These are phyloP conservation scores for Netelia inedita DNA, from an alignment of 2,888 invertebrate species.

Conservation along the genomic window DNA sequence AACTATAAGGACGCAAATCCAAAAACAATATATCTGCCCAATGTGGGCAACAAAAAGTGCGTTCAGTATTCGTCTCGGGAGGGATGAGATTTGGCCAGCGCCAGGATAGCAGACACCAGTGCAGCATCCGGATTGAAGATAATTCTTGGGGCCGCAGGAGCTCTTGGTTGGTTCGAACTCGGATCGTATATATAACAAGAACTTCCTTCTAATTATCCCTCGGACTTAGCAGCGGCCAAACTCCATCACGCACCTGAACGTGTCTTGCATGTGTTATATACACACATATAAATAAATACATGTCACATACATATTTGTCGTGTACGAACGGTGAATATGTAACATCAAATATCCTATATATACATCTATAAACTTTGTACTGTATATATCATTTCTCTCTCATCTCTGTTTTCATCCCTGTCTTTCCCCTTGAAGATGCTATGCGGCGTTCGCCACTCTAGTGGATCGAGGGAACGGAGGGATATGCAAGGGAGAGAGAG, in stretches of 20 bases:
- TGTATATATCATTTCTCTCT: conserved; percentile 37
- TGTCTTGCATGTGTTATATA: conserved; percentile 45
- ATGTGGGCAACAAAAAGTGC: conserved; percentile 40
- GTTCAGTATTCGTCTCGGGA: conserved; percentile 1
- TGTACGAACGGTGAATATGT: conserved; percentile 5
- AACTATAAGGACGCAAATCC: background rate
- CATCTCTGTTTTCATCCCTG: conserved; percentile 24
- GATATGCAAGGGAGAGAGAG: conserved; percentile 26
- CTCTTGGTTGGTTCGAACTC: conserved; percentile 54
- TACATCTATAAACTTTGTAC: background rate
- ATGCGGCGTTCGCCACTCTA: conserved; percentile 24
- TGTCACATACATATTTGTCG: background rate
- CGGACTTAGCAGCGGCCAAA: conserved; percentile 68
- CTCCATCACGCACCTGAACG: conserved; percentile 66
- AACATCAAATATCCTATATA: background rate
- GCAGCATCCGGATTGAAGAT: conserved; percentile 48
- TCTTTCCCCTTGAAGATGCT: conserved; percentile 17
- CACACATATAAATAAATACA: conserved; percentile 7
- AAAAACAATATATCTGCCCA: conserved; percentile 40
- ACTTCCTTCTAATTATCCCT: conserved; percentile 78
- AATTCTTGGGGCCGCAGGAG: conserved; percentile 59
- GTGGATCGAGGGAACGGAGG: conserved; percentile 39
- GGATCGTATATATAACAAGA: conserved; percentile 66
- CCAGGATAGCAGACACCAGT: conserved; percentile 33
- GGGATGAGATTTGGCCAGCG: conserved; percentile 58